Conservation (phyloP, 2,888 invertebrate species). For the Syritta pipiens region DNA sequence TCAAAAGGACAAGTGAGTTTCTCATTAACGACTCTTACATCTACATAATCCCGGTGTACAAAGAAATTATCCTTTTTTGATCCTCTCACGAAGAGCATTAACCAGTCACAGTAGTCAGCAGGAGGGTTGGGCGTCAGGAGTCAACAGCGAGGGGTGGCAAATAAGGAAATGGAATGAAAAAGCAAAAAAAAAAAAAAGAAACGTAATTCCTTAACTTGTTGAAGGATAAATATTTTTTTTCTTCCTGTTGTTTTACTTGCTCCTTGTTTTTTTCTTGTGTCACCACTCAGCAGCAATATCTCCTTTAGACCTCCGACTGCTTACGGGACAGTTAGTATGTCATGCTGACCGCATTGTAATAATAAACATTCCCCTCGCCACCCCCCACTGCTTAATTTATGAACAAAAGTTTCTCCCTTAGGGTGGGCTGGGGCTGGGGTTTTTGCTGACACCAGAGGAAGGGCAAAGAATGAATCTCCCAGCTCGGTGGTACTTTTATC, state of each 20-base stretch:
- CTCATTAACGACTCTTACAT: slow-evolving; percentile 25
- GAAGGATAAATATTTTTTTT: background rate
- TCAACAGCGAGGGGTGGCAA: background rate
- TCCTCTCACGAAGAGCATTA: slow-evolving; percentile 2
- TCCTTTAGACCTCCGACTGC: slow-evolving; percentile 3
- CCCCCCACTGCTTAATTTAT: slow-evolving; percentile 57
- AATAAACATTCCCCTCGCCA: slow-evolving; percentile 49
- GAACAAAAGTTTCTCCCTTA: slow-evolving; percentile 35
- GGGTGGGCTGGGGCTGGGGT: too few relatives aligned
- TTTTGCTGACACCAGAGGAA: too few relatives aligned
- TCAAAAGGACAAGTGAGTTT: slow-evolving; percentile 22
- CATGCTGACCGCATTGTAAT: slow-evolving; percentile 49
- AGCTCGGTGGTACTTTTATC: too few relatives aligned
- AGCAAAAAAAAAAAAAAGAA: too few relatives aligned
- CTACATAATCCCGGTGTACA: slow-evolving; percentile 38
- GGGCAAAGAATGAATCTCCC: too few relatives aligned
- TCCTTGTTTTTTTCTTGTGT: background rate
- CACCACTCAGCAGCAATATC: slow-evolving; percentile 9
- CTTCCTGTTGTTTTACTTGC: background rate
- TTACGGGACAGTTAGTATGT: slow-evolving; percentile 27
- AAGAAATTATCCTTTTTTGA: slow-evolving; percentile 37
- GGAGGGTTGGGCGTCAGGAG: too few relatives aligned
- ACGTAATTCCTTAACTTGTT: background rate
- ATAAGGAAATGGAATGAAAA: background rate
- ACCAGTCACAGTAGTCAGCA: too few relatives aligned